Evolutionary conservation across 2,113 vertebrate species (phyloP), one percentile per base, ranked within the genome.

Genomic region (Laterallus jamaicensis): DNA sequence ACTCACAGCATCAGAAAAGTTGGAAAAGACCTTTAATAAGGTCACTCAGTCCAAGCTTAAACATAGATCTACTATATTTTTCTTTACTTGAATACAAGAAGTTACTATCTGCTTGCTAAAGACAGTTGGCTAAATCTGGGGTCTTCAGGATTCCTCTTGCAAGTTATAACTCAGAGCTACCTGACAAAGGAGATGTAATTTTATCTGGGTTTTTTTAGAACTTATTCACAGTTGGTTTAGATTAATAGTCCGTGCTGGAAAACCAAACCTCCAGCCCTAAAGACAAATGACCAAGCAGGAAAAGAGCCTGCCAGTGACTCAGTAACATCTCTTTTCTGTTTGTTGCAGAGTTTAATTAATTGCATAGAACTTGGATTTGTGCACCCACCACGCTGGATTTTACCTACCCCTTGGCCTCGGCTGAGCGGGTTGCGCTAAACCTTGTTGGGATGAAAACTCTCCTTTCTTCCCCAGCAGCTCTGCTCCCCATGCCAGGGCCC

Each of bases 401-500:
- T 37, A 74, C 39, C 52, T 47, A 29, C 25, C 32, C 58, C 52
- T 67, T 11, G 22, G 12, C 16, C 25, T 77, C 1, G 0, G 20
- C 58, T 2, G 1, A 40, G 32, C 1, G 1, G 16, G 22, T 39
- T 44, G 11, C 13, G 39, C 50, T 50, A 58, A 90, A 60, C 29
- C 22, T 49, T 70, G 29, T 22, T 76, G 7, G 37, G 32, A 77
- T 21, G 17, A 77, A 77, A 66, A 4, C 12, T 82, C 54, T 88
- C 35, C 60, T 77, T 83, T 89, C 39, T 88, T 80, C 50, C 37
- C 8, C 44, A 66, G 12, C 22, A 2, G 2, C 19, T 52, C 47
- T 4, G 3, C 15, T 85, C 9, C 5, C 17, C 0, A 0, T 22
- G 74, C 40, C 44, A 39, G 6, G 55, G 26, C 44, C 56, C 62